phyloP scores from a whole-genome alignment of 2,797 vertebrate species.

The Lepilemur septentrionalis region DNA sequence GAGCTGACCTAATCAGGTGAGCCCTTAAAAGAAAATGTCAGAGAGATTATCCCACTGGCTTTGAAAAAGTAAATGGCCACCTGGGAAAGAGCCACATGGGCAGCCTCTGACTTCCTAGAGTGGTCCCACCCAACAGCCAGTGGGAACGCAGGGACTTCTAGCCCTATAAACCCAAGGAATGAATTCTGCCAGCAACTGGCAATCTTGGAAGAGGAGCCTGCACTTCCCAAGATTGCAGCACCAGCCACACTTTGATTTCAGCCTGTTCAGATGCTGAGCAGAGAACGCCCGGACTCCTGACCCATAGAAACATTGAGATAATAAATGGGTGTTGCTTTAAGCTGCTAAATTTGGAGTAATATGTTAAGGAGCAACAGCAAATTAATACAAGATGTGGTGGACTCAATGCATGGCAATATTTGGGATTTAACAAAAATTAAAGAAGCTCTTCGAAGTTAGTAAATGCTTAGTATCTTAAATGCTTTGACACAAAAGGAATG shows the following conservation, averaged over 20 bases:
- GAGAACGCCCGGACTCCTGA: not conserved
- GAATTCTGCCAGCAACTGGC: not conserved
- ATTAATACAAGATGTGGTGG: not conserved
- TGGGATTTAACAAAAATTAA: not conserved
- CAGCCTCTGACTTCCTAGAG: not conserved
- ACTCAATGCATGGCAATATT: not conserved
- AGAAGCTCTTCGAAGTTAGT: not conserved
- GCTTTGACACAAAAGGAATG: not conserved
- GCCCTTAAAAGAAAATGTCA: not conserved
- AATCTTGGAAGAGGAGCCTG: not conserved
- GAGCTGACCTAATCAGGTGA: not conserved
- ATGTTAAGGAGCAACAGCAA: not conserved
- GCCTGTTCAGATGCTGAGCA: not conserved
- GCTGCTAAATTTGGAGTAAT: not conserved
- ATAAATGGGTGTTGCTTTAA: not conserved
- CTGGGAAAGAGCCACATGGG: fast-evolving
- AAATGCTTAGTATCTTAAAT: not conserved
- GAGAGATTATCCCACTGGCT: not conserved
- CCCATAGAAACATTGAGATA: not conserved
- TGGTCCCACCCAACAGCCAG: not conserved
- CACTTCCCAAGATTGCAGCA: not conserved
- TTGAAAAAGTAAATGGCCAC: not conserved
- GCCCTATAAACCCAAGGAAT: not conserved
- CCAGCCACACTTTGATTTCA: not conserved
- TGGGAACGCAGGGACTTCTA: not conserved